phyloP scores from a whole-genome alignment of 2,888 invertebrate species.

The Lypha dubia region DNA sequence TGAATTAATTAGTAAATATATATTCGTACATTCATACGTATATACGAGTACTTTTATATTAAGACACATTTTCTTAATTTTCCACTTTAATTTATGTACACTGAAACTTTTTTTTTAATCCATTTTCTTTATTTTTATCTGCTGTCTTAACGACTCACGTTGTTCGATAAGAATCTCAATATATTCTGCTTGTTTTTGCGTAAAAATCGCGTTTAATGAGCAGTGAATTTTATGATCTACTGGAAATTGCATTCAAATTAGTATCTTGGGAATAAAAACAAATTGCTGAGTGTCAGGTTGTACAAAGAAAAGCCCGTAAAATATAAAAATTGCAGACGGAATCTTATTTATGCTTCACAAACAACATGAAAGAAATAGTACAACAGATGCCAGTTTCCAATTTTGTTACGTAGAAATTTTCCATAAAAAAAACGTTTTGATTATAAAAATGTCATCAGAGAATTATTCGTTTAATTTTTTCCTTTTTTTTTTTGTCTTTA shows the following conservation, averaged over 20 bases:
- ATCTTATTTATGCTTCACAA: conserved; percentile 8
- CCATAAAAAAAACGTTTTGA: conserved; percentile 14
- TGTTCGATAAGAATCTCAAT: conserved; percentile 37
- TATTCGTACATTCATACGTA: neutral
- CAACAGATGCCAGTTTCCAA: conserved; percentile 38
- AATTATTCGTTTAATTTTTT: neutral
- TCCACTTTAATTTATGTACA: conserved; percentile 14
- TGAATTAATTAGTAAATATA: neutral
- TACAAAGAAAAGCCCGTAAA: conserved; percentile 18
- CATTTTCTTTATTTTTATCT: conserved; percentile 20
- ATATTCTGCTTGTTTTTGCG: conserved; percentile 50
- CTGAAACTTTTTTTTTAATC: neutral
- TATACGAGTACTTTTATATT: no score
- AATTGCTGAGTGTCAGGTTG: conserved; percentile 64
- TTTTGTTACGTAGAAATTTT: conserved; percentile 38
- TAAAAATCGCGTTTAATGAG: conserved; percentile 69
- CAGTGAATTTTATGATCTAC: conserved; percentile 69
- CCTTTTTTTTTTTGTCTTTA: conserved; percentile 11
- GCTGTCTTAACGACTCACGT: conserved; percentile 54
- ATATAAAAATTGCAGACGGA: conserved; percentile 38
- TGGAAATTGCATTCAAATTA: conserved; percentile 72
- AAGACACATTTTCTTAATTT: neutral
- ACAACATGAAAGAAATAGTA: conserved; percentile 24
- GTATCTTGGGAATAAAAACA: conserved; percentile 65
- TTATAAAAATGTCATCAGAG: conserved; percentile 37